phyloP scores from a whole-genome alignment of 2,113 vertebrate genomes.

The Heliornis fulica region DNA sequence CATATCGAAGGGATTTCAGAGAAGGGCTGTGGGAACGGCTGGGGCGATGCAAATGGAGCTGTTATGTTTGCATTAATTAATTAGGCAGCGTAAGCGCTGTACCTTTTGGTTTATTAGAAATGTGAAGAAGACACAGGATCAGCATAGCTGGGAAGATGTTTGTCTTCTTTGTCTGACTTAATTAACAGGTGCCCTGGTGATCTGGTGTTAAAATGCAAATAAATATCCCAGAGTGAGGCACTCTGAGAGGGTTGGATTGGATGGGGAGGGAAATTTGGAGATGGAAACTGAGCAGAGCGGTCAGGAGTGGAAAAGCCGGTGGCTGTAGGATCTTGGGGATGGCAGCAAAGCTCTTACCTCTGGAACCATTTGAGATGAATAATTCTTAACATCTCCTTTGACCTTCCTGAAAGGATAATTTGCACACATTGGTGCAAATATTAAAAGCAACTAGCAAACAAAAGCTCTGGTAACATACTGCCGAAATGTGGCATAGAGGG shows the following conservation, averaged over 20 bases:
- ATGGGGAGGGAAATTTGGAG: background rate
- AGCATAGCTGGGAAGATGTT: background rate
- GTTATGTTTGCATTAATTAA: background rate
- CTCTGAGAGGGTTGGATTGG: background rate
- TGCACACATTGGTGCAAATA: background rate
- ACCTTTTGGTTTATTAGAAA: background rate
- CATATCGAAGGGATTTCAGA: background rate
- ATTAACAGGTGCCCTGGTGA: background rate
- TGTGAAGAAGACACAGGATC: background rate
- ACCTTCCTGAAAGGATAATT: background rate
- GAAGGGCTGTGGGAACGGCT: background rate
- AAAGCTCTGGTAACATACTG: background rate
- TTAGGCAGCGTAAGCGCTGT: accelerated
- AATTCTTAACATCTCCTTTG: background rate
- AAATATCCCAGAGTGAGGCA: background rate
- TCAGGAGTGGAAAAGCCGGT: background rate
- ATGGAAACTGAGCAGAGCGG: background rate
- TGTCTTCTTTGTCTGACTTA: background rate
- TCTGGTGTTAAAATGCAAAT: background rate
- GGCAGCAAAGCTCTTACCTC: background rate
- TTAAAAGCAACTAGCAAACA: background rate
- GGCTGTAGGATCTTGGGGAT: background rate
- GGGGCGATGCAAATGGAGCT: background rate
- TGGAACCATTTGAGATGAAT: background rate
- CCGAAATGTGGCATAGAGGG: background rate